Conservation (phyloP, 2,888 invertebrate genomes). For the Calephelis perditalis region DNA sequence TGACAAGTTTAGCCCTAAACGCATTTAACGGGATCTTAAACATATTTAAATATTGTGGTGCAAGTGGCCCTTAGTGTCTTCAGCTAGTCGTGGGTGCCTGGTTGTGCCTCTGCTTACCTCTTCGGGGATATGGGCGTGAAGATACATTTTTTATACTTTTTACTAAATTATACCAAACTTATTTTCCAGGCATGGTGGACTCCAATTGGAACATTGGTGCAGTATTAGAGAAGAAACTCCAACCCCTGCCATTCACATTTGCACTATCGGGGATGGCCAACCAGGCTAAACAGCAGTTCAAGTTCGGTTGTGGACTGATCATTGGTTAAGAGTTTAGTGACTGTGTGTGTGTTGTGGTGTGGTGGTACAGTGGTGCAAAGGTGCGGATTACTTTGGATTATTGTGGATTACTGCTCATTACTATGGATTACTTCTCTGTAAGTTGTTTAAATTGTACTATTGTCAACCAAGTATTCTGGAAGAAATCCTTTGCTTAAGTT, state of each 20-base stretch:
- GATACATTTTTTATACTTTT: no score
- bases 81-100: no score
- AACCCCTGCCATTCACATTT: conserved; percentile 95
- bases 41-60: no score
- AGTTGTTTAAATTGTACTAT: background rate
- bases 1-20: no score
- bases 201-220: conserved; percentile 96
- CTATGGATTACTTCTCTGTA: conserved; percentile 9
- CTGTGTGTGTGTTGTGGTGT: conserved; percentile 22
- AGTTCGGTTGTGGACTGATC: conserved; percentile 95
- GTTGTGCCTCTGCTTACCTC: no score
- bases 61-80: no score
- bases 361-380: conserved; percentile 21
- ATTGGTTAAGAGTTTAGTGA: conserved; percentile 82
- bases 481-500: no score
- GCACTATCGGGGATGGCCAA: conserved; percentile 95
- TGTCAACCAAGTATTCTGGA: background rate
- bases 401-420: conserved; percentile 12
- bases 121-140: no score
- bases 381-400: conserved; percentile 3
- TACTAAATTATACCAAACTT: background rate
- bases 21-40: no score
- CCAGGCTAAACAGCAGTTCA: conserved; percentile 94
- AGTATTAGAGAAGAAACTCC: conserved; percentile 94
- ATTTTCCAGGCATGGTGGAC: conserved; percentile 88